Evolutionary conservation across 2,113 vertebrate genomes (phyloP), one percentile per base, ranked within the genome.

Genomic region (Xenotilapia leptura): DNA sequence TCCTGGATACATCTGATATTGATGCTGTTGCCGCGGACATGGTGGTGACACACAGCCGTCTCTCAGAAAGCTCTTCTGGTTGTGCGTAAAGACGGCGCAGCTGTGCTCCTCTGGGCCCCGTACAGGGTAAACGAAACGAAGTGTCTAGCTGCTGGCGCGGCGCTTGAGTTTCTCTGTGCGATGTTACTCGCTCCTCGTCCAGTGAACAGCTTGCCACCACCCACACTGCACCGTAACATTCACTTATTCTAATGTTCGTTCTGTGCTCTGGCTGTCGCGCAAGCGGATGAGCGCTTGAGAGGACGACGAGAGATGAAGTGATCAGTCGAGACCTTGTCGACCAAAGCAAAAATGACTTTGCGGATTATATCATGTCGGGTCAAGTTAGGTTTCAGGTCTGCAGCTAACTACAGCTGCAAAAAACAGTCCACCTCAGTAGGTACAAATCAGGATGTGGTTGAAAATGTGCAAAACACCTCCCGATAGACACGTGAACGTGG

Each of bases 1-100:
- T 94, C 79, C 86, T 88, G 91, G 94, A 91, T 6, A 95, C 87
- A 80, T 96, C 96, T 92, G 94, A 73, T 33, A 89, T 84, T 8
- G 95, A 91, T 56, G 93, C 93, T 28, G 96, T 96, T 73, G 94
- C 94, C 49, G 93, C 83, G 6, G 95, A 94, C 97, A 97, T 97
- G 51, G 36, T 94, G 86, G 58, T 58, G 75, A 45, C 70, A 65
- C 80, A 86, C 80, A 79, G 51, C 31, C 53, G 15, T 6, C 26
- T 14, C 42, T 6, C 21, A 15, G 10, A 40, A 60, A 40, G 56
- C 83, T 81, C 45, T 65, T 26, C 62, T 60, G 73, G 26, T 53
- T 83, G 89, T 84, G 91, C 86, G 90, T 90, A 93, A 85, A 91
- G 85, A 83, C 83, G 42, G 73, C 88, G 82, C 84, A 36, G 33